Conservation (phyloP, 2,888 invertebrate species). For the Mythimna impura region DNA sequence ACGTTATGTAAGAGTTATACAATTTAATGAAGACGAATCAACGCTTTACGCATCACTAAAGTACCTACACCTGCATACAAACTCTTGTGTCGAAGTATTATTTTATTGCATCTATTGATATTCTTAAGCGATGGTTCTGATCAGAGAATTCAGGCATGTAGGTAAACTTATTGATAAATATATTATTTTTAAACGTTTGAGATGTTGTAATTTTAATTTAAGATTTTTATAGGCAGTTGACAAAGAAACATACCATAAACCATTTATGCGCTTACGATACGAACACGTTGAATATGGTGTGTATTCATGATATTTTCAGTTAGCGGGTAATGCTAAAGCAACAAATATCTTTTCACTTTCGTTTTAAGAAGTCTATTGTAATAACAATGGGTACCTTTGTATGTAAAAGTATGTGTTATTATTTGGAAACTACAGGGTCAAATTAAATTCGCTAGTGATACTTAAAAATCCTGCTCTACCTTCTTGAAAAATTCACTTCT, state of each 20-base stretch:
- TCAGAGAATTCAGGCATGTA: slow-evolving; percentile 10
- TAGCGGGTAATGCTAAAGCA: neutral
- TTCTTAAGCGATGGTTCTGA: slow-evolving; percentile 1
- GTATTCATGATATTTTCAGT: neutral
- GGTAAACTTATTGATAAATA: neutral
- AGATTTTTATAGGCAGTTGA: neutral
- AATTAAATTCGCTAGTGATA: neutral
- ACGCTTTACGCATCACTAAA: slow-evolving; percentile 37
- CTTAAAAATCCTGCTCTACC: neutral
- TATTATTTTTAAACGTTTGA: neutral
- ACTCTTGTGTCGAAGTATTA: slow-evolving; percentile 20
- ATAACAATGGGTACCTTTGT: neutral
- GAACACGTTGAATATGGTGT: neutral
- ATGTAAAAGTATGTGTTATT: neutral
- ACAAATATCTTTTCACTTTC: neutral
- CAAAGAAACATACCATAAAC: slow-evolving; percentile 1
- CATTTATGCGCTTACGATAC: neutral
- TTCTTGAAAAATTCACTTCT: neutral
- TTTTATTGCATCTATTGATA: slow-evolving; percentile 29
- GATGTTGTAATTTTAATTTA: neutral
- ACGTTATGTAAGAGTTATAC: slow-evolving; percentile 57
- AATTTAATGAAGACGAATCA: slow-evolving; percentile 49
- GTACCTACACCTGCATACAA: slow-evolving; percentile 20
- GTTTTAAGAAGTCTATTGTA: neutral
- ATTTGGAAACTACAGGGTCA: neutral